Evolutionary conservation across 1,140 invertebrate genomes (phyloP), one percentile per base, ranked within the genome.

Genomic region (Drosophila asahinai): DNA sequence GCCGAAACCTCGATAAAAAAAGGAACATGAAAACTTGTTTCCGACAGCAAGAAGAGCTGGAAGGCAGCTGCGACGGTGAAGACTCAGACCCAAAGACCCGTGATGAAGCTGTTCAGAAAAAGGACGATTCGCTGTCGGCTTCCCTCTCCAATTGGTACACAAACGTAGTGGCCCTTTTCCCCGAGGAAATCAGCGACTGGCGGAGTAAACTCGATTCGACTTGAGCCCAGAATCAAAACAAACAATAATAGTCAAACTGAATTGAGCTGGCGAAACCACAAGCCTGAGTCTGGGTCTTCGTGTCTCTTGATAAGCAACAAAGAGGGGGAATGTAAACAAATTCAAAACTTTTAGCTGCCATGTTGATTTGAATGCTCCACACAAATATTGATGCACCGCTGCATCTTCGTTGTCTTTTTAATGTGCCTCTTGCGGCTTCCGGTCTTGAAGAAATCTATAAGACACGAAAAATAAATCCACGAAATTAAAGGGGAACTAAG

Each of bases 401-500:
- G 78, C 78, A 61, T 76, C 80, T 76, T 83, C 64, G 61, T 67
- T 80, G 77, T 81, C 52, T 86, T 15, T 59, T 82, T 73, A 60
- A 77, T 67, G 79, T 86, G 79, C 71, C 73, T 70, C 49, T 79
- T 70, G 81, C 54, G 81, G 86, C 86, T 89, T 89, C 86, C 86
- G 86, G 86, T 90, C 79, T 89, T 90, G 61, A 71, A 67, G 68
- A 84, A 89, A 90, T 79, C 81, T 79, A 79, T 83, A 81, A 84
- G 68, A 61, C 51, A 70, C 55, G 61, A 72, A 64, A 57, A 63
- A 25, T 38, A 47, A 61, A 79, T 59, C 17, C 45, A 36, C 8
- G 33, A 19, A 22, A 48, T 22, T 14, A 40, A 71, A 36, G 54
- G 67, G 67, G 47, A 72, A 60, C 55, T 15, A 22, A 19, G 47